These are phyloP conservation scores for Mus musculus DNA, from an alignment of 2,113 vertebrate genomes.

Conservation along the genomic window GRCm39 chr11:22565501-22566000, in stretches of 20 bases:
- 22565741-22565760: neutral
- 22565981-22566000: too few relatives aligned
- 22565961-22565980: too few relatives aligned
- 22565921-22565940: too few relatives aligned
- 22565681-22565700: neutral
- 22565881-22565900: too few relatives aligned
- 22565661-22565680: neutral
- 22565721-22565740: conserved; percentile 14
- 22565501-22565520: neutral
- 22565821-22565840: neutral
- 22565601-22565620: neutral
- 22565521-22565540: neutral
- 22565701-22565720: neutral
- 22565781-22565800: neutral
- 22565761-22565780: neutral
- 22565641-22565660: neutral
- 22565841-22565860: too few relatives aligned
- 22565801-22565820: too few relatives aligned
- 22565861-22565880: neutral
- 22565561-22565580: neutral
- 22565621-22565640: neutral
- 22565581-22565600: neutral
- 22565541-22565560: neutral
- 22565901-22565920: too few relatives aligned
- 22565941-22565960: too few relatives aligned